Evolutionary conservation across 2,888 invertebrate genomes (phyloP), one percentile per base, ranked within the genome.

Genomic region (Drosophila formosana): DNA sequence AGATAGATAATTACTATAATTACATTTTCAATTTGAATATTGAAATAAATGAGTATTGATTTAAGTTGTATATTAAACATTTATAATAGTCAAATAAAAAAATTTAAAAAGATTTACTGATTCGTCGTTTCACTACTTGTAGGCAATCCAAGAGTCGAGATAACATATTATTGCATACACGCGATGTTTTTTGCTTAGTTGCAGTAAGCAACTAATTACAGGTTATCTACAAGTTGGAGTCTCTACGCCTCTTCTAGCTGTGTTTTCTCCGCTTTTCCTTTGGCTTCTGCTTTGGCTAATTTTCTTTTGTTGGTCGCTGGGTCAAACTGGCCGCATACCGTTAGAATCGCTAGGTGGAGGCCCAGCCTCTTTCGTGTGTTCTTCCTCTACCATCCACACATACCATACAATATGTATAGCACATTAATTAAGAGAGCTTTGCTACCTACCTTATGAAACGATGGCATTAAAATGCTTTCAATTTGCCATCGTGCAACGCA

Each of bases 401-500:
- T 18, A 18, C 18, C 18, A 18, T 18, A 18, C 18, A 18, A 6
- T 45, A 9, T 45, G 7, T 45, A 43, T 58, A 30, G 65, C 46
- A 62, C 78, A 67, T 78, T 75, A 78, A 78, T 78, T 78, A 58
- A 63, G 39, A 49, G 53, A 45, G 55, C 45, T 56, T 56, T 45
- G 46, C 52, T 66, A 72, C 61, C 52, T 66, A 72, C 61, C 72
- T 66, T 76, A 56, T 50, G 46, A 74, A 81, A 78, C 66, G 70
- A 74, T 70, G 70, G 64, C 43, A 66, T 83, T 74, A 66, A 81
- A 71, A 66, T 84, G 58, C 58, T 76, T 73, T 73, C 55, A 75
- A 71, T 75, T 71, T 71, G 72, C 67, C 49, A 30, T 9, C 32
- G 39, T 41, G 43, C 43, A 28, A 47, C 18, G 18, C 55, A 52